These are phyloP conservation scores for Nineta flava DNA, from an alignment of 2,888 invertebrate genomes.

Conservation along the genomic window DNA sequence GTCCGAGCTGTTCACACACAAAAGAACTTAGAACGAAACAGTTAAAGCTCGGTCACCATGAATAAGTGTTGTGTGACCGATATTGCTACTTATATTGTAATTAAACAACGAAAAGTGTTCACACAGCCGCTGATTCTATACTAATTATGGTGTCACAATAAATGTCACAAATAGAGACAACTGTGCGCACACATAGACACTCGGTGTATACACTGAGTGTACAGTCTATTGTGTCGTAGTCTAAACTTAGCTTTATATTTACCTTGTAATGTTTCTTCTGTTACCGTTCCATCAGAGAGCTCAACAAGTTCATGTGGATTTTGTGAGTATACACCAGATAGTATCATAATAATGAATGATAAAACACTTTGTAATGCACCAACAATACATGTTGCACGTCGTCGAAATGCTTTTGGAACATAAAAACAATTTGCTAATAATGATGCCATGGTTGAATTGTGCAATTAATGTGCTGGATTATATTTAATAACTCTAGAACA, in stretches of 20 bases:
- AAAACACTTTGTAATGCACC: constrained; percentile 24
- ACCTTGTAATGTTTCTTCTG: constrained; percentile 14
- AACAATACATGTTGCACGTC: constrained; percentile 24
- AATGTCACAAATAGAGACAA: too few relatives aligned
- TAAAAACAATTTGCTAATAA: constrained; percentile 13
- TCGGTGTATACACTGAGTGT: too few relatives aligned
- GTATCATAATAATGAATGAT: constrained; percentile 22
- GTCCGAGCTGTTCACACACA: too few relatives aligned
- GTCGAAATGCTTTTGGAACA: constrained; percentile 17
- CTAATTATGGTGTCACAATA: background rate
- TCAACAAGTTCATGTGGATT: constrained; percentile 25
- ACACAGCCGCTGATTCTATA: background rate
- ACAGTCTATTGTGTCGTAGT: too few relatives aligned
- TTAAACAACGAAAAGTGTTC: too few relatives aligned
- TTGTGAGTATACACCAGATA: constrained; percentile 25
- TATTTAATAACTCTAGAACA: too few relatives aligned
- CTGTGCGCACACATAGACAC: too few relatives aligned
- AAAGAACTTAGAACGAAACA: too few relatives aligned
- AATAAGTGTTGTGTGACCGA: too few relatives aligned
- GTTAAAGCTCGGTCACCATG: too few relatives aligned
- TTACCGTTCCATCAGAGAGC: constrained; percentile 21
- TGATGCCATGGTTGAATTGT: constrained; percentile 3
- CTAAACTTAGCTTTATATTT: constrained; percentile 11
- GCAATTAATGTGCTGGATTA: too few relatives aligned
- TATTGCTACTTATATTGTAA: too few relatives aligned